Conservation (phyloP, 2,797 vertebrate species). For the Hypotaenidia okinawae region DNA sequence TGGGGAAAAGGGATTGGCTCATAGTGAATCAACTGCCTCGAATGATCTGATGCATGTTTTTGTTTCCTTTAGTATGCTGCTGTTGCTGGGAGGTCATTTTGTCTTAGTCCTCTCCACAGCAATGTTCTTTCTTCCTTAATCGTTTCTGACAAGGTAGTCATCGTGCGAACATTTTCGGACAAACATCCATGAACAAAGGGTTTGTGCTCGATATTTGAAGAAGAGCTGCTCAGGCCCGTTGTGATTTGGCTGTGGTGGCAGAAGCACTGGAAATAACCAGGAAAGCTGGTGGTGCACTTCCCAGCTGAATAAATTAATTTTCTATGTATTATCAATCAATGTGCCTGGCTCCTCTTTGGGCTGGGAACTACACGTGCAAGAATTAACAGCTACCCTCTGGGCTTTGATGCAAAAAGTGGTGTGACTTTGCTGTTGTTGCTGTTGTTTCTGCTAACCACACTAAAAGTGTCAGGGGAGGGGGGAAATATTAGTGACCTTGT, state of each 20-base stretch:
- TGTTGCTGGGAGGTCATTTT: not conserved
- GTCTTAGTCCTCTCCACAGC: not conserved
- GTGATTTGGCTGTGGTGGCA: not conserved
- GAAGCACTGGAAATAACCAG: not conserved
- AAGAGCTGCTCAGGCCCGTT: not conserved
- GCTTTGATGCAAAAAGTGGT: not conserved
- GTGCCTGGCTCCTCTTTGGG: not conserved
- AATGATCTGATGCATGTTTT: not conserved
- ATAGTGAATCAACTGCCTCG: not conserved
- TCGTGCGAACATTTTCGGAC: rapidly evolving
- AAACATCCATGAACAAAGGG: not conserved
- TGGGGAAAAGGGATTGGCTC: not conserved
- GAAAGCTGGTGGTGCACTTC: not conserved
- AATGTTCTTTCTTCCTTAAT: not conserved
- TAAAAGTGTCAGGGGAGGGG: not conserved
- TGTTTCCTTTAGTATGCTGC: not conserved
- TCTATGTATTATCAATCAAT: not conserved
- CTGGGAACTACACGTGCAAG: not conserved
- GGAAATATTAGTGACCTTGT: not conserved
- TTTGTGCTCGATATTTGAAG: not conserved
- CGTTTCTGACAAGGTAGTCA: not conserved
- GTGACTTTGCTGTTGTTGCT: not conserved
- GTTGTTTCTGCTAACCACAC: not conserved
- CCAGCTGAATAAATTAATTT: not conserved
- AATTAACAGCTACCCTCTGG: not conserved